These are phyloP conservation scores for Chaetodon trifasciatus DNA, from an alignment of 2,797 vertebrate species.

Conservation along the genomic window DNA sequence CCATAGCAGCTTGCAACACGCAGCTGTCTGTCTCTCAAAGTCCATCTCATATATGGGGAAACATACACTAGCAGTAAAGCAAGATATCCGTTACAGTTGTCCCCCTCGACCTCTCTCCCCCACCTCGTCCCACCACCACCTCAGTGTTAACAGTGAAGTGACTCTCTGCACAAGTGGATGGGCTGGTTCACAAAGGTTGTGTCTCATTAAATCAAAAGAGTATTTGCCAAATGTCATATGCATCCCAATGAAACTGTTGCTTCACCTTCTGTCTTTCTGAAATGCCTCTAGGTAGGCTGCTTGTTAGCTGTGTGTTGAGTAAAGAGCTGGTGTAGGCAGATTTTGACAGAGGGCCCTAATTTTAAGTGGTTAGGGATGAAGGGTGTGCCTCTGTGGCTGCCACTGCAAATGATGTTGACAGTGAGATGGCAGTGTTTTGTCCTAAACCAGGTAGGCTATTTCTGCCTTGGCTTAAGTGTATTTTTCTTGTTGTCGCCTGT, in stretches of 20 bases:
- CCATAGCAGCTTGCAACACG: constrained; percentile 47
- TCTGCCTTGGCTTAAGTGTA: neutral
- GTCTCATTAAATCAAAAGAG: constrained; percentile 1
- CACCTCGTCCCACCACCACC: neutral
- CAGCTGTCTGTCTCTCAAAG: constrained; percentile 42
- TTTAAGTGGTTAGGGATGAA: constrained; percentile 45
- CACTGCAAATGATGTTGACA: constrained; percentile 41
- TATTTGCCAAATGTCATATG: constrained; percentile 2
- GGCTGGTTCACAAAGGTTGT: neutral
- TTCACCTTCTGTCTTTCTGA: constrained; percentile 9
- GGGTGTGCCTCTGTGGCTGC: constrained; percentile 51
- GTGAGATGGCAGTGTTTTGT: constrained; percentile 18
- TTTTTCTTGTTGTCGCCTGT: constrained; percentile 13
- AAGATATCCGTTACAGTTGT: neutral
- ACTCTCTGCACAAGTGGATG: neutral
- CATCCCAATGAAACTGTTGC: constrained; percentile 5
- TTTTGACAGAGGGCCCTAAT: constrained; percentile 52
- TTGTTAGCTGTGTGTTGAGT: constrained; percentile 29
- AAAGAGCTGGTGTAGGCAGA: constrained; percentile 51
- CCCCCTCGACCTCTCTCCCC: neutral
- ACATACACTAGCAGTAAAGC: constrained; percentile 17
- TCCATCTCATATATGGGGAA: constrained; percentile 33
- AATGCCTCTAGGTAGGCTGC: constrained; percentile 20
- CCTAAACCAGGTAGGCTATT: constrained; percentile 26
- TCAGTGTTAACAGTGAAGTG: neutral